Conservation (phyloP, 2,113 vertebrate species). For the Anhinga rufa region DNA sequence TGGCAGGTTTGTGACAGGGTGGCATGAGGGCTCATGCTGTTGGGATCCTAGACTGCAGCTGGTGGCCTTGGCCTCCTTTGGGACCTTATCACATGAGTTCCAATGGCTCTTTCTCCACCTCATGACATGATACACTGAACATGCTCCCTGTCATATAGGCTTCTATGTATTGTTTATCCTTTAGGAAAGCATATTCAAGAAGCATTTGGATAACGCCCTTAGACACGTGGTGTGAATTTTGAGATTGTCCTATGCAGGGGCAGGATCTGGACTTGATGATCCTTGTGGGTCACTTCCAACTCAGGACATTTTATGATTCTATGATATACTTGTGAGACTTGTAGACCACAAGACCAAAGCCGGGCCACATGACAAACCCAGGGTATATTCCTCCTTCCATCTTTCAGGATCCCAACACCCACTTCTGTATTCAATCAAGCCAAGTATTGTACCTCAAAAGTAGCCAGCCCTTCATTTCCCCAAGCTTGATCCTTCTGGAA, state of each 20-base stretch:
- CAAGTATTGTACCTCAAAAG: neutral
- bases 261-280: too few species aligned
- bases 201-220: too few species aligned
- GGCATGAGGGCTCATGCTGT: neutral
- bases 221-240: too few species aligned
- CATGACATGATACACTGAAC: neutral
- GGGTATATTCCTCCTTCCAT: neutral
- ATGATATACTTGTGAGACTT: neutral
- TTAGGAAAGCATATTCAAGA: neutral
- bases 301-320: too few species aligned
- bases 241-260: too few species aligned
- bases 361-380: neutral
- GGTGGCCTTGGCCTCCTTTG: neutral
- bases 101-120: neutral
- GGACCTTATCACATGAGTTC: neutral
- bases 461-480: neutral
- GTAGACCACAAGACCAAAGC: neutral
- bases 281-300: too few species aligned
- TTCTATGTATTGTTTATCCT: neutral
- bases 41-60: neutral
- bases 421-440: neutral
- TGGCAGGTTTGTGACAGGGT: neutral
- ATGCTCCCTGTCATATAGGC: too few species aligned
- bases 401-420: neutral
- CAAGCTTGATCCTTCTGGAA: neutral